Conservation (phyloP, 2,113 vertebrate genomes). For the Pteronura brasiliensis region DNA sequence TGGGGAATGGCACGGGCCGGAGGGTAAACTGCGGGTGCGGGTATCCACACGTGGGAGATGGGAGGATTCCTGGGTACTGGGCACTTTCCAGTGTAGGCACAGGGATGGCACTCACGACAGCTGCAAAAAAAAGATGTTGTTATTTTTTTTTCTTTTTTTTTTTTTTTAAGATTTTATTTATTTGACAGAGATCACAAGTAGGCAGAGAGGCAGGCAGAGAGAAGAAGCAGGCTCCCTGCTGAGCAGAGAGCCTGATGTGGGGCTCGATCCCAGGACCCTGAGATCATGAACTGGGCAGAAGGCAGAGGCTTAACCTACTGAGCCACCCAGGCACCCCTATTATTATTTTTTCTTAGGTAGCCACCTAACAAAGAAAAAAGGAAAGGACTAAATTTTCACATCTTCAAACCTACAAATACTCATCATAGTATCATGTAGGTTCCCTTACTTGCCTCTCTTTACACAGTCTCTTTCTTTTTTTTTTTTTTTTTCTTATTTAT, state of each 20-base stretch:
- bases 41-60: slow-evolving; percentile 93
- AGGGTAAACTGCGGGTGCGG: slow-evolving; percentile 92
- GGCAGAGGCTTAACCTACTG: too few species aligned
- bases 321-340: too few species aligned
- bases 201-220: too few species aligned
- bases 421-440: too few species aligned
- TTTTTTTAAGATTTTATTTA: too few species aligned
- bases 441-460: not conserved
- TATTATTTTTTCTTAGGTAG: not conserved
- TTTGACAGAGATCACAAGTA: too few species aligned
- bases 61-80: slow-evolving; percentile 94
- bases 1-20: slow-evolving; percentile 92
- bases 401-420: not conserved
- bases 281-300: too few species aligned
- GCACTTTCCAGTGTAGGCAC: slow-evolving; percentile 93
- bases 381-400: not conserved
- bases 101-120: slow-evolving; percentile 95
- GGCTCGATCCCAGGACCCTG: too few species aligned
- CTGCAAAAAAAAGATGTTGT: slow-evolving; percentile 77
- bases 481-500: too few species aligned
- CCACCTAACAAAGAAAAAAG: not conserved
- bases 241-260: too few species aligned
- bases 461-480: not conserved
- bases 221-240: too few species aligned
- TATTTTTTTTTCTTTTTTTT: not conserved